Evolutionary conservation across 2,888 invertebrate genomes (phyloP).

Genomic region (Eupithecia subfuscata): DNA sequence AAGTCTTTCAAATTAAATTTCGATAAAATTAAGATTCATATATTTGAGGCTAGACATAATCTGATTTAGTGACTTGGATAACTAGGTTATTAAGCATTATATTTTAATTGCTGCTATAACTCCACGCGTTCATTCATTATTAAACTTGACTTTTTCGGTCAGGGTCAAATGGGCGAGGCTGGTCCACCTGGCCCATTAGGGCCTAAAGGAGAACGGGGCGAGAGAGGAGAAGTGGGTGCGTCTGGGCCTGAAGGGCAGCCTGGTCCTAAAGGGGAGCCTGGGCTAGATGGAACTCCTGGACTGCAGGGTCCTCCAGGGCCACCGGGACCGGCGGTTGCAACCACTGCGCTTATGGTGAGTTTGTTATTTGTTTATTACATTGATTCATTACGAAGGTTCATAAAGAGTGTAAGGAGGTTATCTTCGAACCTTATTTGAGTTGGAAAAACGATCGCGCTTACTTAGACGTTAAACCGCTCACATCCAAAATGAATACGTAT

Average conservation of each 20-base stretch:
- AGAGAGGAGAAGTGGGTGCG: conserved; percentile 85
- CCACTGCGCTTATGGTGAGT: conserved; percentile 66
- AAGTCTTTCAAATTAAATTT: background rate
- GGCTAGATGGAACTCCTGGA: conserved; percentile 88
- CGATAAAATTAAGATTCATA: background rate
- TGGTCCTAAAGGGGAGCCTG: conserved; percentile 91
- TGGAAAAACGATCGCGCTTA: too few species aligned
- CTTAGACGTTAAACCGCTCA: too few species aligned
- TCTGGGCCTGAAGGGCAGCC: conserved; percentile 88
- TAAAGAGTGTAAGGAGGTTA: background rate
- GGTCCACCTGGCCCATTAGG: conserved; percentile 87
- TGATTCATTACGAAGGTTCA: background rate
- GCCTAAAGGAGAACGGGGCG: conserved; percentile 87
- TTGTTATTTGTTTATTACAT: background rate
- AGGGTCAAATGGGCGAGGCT: conserved; percentile 88
- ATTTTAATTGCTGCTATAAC: background rate
- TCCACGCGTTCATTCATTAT: background rate
- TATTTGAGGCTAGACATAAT: background rate
- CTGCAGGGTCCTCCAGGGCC: conserved; percentile 87
- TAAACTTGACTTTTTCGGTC: conserved; percentile 38
- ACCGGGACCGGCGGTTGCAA: conserved; percentile 83
- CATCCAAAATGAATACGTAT: too few species aligned
- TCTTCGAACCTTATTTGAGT: too few species aligned
- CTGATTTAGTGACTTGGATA: background rate
- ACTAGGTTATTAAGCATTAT: background rate